phyloP scores from a whole-genome alignment of 2,113 vertebrate species.

The Hiodon tergisus region DNA sequence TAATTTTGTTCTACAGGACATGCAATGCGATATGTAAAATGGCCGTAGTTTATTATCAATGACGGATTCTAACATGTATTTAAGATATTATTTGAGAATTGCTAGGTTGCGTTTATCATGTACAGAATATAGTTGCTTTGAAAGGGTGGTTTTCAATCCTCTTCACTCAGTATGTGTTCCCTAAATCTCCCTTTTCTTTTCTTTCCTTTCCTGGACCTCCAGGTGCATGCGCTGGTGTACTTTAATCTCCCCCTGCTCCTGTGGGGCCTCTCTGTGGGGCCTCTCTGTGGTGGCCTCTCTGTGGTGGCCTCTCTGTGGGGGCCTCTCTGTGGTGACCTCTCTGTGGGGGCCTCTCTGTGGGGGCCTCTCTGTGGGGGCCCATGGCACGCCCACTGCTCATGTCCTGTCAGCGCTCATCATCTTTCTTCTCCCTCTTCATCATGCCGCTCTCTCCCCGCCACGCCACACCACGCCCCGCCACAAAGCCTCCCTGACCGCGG shows the following conservation, averaged over 20 bases:
- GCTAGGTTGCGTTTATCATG: no score
- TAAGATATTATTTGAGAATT: no score
- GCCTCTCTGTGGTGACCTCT: no score
- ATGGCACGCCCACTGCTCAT: neutral
- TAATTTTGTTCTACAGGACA: neutral
- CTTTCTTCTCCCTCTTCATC: constrained; percentile 46
- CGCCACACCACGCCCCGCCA: constrained; percentile 65
- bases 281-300: no score
- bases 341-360: neutral
- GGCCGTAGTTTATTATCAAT: neutral
- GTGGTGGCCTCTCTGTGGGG: no score
- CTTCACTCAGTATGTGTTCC: no score
- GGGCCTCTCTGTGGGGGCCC: neutral
- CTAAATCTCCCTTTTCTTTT: no score
- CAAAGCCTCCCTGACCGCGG: constrained; percentile 63
- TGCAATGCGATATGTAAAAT: neutral
- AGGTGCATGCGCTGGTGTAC: neutral
- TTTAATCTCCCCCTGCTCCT: neutral
- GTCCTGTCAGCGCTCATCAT: constrained; percentile 34
- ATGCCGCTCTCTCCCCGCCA: constrained; percentile 56
- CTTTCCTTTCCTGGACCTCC: neutral
- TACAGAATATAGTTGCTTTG: no score
- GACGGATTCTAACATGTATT: neutral
- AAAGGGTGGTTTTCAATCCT: neutral
- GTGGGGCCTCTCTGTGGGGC: no score